These are phyloP conservation scores for Macheiramphus alcinus DNA, from an alignment of 2,113 vertebrate genomes.

Conservation along the genomic window DNA sequence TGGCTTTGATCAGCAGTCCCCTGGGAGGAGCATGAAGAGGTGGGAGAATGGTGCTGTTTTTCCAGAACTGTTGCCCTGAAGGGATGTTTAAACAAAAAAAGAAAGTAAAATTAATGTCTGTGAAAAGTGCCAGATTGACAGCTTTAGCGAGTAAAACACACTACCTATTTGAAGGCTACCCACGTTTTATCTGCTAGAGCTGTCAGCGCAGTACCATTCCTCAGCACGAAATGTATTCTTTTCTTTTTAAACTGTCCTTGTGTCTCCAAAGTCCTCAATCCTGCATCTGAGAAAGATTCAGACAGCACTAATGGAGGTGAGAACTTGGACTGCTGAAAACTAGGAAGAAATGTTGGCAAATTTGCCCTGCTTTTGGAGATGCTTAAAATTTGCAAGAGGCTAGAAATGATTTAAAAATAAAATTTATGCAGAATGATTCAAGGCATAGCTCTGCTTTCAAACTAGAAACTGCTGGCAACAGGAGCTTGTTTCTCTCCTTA, in stretches of 20 bases:
- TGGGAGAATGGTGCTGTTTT: background rate
- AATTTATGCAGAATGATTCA: background rate
- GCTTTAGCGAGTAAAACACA: background rate
- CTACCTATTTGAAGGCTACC: background rate
- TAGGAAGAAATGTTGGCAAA: background rate
- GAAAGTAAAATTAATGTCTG: background rate
- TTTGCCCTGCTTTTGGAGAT: background rate
- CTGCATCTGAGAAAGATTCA: background rate
- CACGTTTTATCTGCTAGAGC: background rate
- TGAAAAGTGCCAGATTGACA: constrained; percentile 16
- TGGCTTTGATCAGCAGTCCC: background rate
- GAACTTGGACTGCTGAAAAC: background rate
- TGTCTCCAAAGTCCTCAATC: background rate
- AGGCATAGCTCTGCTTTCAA: background rate
- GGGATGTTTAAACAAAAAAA: constrained; percentile 14
- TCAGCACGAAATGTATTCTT: background rate
- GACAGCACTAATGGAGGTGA: background rate
- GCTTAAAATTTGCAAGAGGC: background rate
- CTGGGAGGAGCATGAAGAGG: background rate
- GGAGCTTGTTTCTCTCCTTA: background rate
- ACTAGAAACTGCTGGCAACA: background rate
- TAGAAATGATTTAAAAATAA: background rate
- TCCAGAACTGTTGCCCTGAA: constrained; percentile 31
- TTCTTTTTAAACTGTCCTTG: background rate
- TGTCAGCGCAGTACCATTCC: background rate